Conservation (phyloP, 2,888 invertebrate genomes). For the Cheilosia vulpina region DNA sequence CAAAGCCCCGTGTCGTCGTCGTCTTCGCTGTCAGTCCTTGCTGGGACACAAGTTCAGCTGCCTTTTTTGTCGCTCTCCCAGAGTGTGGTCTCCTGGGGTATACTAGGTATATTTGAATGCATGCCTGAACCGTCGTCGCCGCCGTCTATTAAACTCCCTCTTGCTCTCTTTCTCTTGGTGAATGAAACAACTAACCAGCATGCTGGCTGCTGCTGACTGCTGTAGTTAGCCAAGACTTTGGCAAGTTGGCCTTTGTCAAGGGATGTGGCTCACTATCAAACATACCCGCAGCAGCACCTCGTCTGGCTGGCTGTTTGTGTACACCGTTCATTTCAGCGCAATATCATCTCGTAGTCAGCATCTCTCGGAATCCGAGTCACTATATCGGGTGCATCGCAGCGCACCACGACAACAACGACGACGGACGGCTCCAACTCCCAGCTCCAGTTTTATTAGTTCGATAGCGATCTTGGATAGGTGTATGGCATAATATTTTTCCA, state of each 20-base stretch:
- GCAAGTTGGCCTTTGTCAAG: slow-evolving; percentile 59
- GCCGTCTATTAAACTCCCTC: slow-evolving; percentile 56
- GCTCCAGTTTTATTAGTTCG: slow-evolving; percentile 76
- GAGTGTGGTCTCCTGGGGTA: slow-evolving; percentile 20
- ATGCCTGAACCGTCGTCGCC: slow-evolving; percentile 48
- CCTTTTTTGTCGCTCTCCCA: not conserved
- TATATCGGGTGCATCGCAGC: slow-evolving; percentile 70
- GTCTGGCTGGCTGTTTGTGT: slow-evolving; percentile 3
- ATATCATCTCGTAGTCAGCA: slow-evolving; percentile 65
- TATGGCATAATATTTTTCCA: slow-evolving; percentile 78
- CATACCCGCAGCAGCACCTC: slow-evolving; percentile 50
- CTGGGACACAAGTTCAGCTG: slow-evolving; percentile 13
- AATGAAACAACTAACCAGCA: slow-evolving; percentile 31
- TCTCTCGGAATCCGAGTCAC: slow-evolving; percentile 63
- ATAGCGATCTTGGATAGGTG: slow-evolving; percentile 76
- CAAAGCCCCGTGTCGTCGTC: slow-evolving; percentile 28
- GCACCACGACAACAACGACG: not conserved
- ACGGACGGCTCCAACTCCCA: slow-evolving; percentile 23
- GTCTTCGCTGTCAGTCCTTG: slow-evolving; percentile 28
- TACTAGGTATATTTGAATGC: slow-evolving; percentile 14
- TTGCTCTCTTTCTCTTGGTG: not conserved
- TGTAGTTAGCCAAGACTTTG: slow-evolving; percentile 25
- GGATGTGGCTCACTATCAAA: slow-evolving; percentile 61
- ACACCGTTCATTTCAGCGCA: slow-evolving; percentile 17
- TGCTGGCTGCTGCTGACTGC: slow-evolving; percentile 34